phyloP scores from a whole-genome alignment of 2,888 invertebrate genomes.

The Ochlodes sylvanus region DNA sequence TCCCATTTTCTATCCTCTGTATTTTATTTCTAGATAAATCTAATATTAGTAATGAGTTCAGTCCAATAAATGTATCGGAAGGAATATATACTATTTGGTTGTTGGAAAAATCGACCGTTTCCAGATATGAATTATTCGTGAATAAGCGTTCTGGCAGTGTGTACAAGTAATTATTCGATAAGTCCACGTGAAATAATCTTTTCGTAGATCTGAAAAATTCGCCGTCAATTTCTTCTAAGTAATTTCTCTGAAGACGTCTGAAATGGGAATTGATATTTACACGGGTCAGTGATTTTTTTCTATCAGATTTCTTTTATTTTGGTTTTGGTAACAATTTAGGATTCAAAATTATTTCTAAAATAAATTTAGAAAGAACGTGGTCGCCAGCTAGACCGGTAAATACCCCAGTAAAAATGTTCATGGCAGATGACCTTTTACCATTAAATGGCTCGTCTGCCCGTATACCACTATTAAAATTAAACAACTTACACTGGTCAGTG shows the following conservation, averaged over 20 bases:
- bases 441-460: no score
- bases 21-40: conserved; percentile 89
- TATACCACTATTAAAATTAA: no score
- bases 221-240: conserved; percentile 85
- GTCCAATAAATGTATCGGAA: conserved; percentile 83
- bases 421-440: no score
- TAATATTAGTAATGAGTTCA: conserved; percentile 86
- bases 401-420: no score
- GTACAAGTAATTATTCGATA: conserved; percentile 87
- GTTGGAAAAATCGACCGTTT: conserved; percentile 87
- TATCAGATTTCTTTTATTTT: no score
- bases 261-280: conserved; percentile 53
- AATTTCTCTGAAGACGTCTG: conserved; percentile 88
- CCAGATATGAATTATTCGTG: conserved; percentile 83
- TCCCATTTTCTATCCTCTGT: conserved; percentile 82
- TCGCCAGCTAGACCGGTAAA: no score
- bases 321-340: no score
- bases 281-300: not conserved
- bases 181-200: conserved; percentile 88
- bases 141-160: conserved; percentile 85
- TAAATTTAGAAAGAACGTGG: no score
- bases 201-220: conserved; percentile 84
- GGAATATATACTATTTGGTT: conserved; percentile 86
- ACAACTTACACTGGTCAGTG: no score
- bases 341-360: no score